Conservation (phyloP, 2,888 invertebrate genomes). For the Pheosia gnoma region DNA sequence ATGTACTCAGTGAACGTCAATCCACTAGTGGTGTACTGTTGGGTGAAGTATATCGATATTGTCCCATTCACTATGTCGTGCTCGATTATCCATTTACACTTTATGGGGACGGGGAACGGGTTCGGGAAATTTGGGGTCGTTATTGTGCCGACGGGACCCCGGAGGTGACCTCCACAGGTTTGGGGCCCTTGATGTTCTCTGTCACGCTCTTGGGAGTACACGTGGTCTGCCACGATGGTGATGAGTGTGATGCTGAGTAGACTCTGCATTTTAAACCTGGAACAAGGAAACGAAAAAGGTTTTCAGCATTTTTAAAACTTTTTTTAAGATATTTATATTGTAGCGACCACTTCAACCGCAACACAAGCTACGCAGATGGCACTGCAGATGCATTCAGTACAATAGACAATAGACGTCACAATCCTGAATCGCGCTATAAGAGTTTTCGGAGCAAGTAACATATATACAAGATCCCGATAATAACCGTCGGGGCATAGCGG, state of each 20-base stretch:
- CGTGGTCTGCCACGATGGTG: conserved; percentile 54
- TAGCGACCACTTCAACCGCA: too few relatives aligned
- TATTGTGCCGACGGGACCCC: conserved; percentile 87
- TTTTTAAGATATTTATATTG: too few relatives aligned
- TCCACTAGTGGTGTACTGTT: conserved; percentile 92
- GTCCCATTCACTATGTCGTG: conserved; percentile 90
- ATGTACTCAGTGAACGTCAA: conserved; percentile 90
- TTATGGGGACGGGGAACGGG: conserved; percentile 91
- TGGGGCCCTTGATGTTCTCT: conserved; percentile 71
- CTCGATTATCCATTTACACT: conserved; percentile 93
- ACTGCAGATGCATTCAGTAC: too few relatives aligned
- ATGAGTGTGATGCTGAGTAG: conserved; percentile 65
- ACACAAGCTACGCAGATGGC: too few relatives aligned
- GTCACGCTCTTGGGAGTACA: conserved; percentile 55
- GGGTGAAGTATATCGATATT: conserved; percentile 94
- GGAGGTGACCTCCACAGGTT: conserved; percentile 87
- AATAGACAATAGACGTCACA: too few relatives aligned
- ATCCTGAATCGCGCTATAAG: too few relatives aligned
- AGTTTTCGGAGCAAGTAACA: too few relatives aligned
- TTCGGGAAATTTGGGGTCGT: conserved; percentile 94
- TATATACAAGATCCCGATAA: too few relatives aligned
- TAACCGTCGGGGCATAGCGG: too few relatives aligned
- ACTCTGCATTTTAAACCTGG: conserved; percentile 65
- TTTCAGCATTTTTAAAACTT: too few relatives aligned
- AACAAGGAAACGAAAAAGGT: conserved; percentile 41